phyloP scores from a whole-genome alignment of 2,113 vertebrate species.

The Archilochus colubris region DNA sequence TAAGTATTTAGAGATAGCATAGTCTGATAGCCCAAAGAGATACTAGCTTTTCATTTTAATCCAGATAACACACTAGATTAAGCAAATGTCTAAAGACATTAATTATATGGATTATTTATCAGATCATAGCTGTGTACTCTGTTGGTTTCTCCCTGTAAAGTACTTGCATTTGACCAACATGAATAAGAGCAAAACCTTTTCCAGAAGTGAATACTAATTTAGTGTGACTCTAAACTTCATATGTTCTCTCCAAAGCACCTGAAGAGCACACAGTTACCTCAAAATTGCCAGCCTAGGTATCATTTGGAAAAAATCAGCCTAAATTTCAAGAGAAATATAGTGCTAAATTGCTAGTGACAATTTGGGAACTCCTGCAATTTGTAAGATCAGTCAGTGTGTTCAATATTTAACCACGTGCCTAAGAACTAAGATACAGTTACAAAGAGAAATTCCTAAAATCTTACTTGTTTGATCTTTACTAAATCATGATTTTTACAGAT shows the following conservation, averaged over 20 bases:
- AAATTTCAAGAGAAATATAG: neutral
- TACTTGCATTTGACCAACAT: neutral
- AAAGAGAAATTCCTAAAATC: neutral
- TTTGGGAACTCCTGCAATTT: neutral
- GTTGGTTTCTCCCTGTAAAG: neutral
- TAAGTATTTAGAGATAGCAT: neutral
- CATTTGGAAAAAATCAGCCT: neutral
- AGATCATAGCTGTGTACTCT: neutral
- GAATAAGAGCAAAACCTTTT: neutral
- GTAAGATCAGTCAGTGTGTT: neutral
- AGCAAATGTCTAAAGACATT: neutral
- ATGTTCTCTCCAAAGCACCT: accelerated
- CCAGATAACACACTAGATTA: neutral
- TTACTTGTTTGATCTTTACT: neutral
- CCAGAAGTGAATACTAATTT: neutral
- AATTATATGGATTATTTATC: neutral
- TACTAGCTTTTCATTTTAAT: neutral
- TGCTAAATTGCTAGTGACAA: neutral
- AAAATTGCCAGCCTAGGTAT: neutral
- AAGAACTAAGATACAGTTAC: neutral
- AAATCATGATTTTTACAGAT: neutral
- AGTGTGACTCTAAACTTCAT: neutral
- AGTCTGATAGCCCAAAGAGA: neutral
- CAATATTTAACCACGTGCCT: neutral
- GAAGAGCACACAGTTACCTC: neutral